Evolutionary conservation across 2,113 vertebrate genomes (phyloP).

Genomic region (Callopanchax toddi): DNA sequence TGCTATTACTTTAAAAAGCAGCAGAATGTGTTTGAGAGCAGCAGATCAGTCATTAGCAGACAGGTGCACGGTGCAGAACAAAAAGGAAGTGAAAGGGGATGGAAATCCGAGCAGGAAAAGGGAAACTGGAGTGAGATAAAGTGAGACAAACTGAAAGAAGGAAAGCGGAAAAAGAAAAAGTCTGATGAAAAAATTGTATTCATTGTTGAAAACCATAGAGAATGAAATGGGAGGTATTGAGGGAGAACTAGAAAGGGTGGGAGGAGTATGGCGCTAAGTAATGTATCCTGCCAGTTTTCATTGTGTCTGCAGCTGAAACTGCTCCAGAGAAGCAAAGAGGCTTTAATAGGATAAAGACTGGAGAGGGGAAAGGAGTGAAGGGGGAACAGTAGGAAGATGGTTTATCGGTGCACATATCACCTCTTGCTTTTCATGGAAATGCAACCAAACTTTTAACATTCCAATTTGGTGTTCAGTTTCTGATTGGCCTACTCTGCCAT

Average conservation of each 20-base stretch:
- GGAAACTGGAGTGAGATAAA: too few species aligned
- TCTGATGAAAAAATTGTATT: slow-evolving; percentile 49
- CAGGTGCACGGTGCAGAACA: slow-evolving; percentile 21
- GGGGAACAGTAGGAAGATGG: background rate
- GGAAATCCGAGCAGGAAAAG: background rate
- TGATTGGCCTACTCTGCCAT: slow-evolving; percentile 9
- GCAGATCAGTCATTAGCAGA: slow-evolving; percentile 28
- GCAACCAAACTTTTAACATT: too few species aligned
- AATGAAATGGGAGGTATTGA: slow-evolving; percentile 16
- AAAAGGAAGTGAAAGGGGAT: slow-evolving; percentile 8
- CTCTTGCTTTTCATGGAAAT: too few species aligned
- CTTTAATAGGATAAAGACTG: slow-evolving; percentile 74
- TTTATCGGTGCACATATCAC: too few species aligned
- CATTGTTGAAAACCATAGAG: slow-evolving; percentile 39
- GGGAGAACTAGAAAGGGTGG: slow-evolving; percentile 37
- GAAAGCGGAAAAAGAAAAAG: slow-evolving; percentile 4
- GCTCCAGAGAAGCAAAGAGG: slow-evolving; percentile 57
- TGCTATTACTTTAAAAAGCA: slow-evolving; percentile 24
- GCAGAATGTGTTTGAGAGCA: slow-evolving; percentile 3
- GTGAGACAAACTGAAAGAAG: background rate
- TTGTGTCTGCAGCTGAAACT: slow-evolving; percentile 63
- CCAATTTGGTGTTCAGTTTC: too few species aligned
- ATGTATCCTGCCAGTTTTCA: slow-evolving; percentile 75
- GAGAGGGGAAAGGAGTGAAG: slow-evolving; percentile 30
- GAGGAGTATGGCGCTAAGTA: slow-evolving; percentile 53